Percentiles rank a stretch among this genome's conserved stretches.
Conservation (phyloP, 2,888 invertebrate species). For the Rhaphigaster nebulosa region DNA sequence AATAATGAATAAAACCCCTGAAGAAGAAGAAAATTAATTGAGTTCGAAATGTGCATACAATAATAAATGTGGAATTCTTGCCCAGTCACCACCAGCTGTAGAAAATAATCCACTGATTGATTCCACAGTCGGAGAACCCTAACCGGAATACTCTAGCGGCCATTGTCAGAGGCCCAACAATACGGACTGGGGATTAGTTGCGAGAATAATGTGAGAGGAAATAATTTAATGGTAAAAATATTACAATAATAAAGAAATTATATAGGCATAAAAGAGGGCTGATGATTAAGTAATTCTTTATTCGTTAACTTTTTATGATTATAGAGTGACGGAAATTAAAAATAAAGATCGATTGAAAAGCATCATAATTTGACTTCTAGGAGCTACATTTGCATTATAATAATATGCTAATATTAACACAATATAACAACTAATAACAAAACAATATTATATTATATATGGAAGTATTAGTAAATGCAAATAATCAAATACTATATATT, state of each 20-base stretch:
- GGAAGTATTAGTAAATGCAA: too few species aligned
- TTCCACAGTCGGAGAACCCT: constrained; percentile 1
- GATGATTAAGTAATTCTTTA: not conserved
- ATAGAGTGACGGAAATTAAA: not conserved
- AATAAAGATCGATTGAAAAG: too few species aligned
- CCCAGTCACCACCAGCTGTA: constrained; percentile 22
- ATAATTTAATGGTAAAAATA: constrained; percentile 14
- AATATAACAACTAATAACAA: too few species aligned
- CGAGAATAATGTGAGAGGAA: not conserved
- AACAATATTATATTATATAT: too few species aligned
- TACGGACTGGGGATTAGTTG: not conserved
- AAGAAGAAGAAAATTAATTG: not conserved
- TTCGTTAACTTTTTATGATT: not conserved
- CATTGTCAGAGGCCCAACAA: not conserved
- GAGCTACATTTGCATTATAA: too few species aligned
- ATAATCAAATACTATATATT: too few species aligned
- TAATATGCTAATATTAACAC: too few species aligned
- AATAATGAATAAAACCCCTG: not conserved
- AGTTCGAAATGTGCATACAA: not conserved
- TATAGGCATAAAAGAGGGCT: not conserved
- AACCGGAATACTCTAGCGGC: not conserved
- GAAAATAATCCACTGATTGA: constrained; percentile 38
- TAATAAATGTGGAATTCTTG: not conserved
- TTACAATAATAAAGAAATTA: constrained; percentile 8
- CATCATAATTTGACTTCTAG: too few species aligned